A percentile compares a stretch with the other conserved stretches of the same genome.
Evolutionary conservation across 2,888 invertebrate species (phyloP).

Genomic region (Caenorhabditis parvicauda): DNA sequence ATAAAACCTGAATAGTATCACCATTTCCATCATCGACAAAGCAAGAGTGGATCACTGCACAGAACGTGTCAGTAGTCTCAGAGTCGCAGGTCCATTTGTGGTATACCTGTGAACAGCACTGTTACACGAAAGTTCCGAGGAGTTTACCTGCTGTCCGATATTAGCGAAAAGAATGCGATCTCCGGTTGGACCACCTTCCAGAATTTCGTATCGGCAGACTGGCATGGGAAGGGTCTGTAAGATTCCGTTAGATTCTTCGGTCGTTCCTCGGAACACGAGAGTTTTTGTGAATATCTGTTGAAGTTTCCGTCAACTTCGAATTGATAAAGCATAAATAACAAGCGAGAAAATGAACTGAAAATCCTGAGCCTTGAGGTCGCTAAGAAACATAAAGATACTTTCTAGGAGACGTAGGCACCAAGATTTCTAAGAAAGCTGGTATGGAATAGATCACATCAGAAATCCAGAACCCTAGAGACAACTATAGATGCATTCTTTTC

Average conservation of each 20-base stretch:
- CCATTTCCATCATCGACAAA: constrained; percentile 62
- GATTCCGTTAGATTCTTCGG: not conserved
- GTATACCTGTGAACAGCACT: no score
- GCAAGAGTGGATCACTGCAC: constrained; percentile 61
- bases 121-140: no score
- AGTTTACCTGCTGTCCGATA: constrained; percentile 58
- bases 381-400: no score
- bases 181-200: constrained; percentile 60
- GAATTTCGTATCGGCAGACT: constrained; percentile 60
- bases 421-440: no score
- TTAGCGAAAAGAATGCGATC: constrained; percentile 60
- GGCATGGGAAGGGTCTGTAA: constrained; percentile 59
- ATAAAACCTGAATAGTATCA: constrained; percentile 50
- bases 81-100: constrained; percentile 62
- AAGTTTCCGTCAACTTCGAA: not conserved
- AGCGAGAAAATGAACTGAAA: no score
- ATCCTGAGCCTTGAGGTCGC: no score
- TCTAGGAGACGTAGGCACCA: no score
- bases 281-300: not conserved
- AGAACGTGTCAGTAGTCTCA: constrained; percentile 62
- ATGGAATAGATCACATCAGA: no score
- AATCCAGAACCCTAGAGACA: no score
- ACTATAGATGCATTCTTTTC: no score
- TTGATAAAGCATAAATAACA: not conserved
- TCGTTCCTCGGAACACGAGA: not conserved